These are phyloP conservation scores for Physocephala rufipes DNA, from an alignment of 2,888 invertebrate species.

Conservation along the genomic window DNA sequence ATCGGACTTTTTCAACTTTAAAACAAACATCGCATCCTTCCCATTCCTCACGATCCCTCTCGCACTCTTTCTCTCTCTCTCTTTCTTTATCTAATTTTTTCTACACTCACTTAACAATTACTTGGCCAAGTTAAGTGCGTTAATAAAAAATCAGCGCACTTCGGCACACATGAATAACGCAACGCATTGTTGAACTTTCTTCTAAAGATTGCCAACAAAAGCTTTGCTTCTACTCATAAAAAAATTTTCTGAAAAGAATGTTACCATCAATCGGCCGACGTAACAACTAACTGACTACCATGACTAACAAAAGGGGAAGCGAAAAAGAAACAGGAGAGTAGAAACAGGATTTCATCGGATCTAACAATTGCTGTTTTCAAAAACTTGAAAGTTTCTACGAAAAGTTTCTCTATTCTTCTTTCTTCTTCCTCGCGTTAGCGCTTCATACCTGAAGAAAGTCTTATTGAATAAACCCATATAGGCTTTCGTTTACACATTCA, in stretches of 20 bases:
- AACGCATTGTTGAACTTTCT: conserved; percentile 21
- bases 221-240: background rate
- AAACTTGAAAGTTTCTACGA: conserved; percentile 21
- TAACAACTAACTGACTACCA: background rate
- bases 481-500: too few relatives aligned
- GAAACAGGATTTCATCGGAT: conserved; percentile 27
- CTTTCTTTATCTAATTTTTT: background rate
- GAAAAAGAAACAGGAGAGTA: conserved; percentile 1
- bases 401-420: too few relatives aligned
- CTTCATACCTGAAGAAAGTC: too few relatives aligned
- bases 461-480: too few relatives aligned
- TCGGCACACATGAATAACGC: conserved; percentile 19
- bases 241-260: background rate
- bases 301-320: too few relatives aligned
- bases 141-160: conserved; percentile 28
- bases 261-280: background rate
- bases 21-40: too few relatives aligned
- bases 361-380: conserved; percentile 26
- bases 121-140: conserved; percentile 29
- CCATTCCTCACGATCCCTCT: too few relatives aligned
- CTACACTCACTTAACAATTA: background rate
- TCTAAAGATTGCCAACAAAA: conserved; percentile 18
- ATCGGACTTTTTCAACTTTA: background rate
- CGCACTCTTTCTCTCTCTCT: background rate
- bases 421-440: too few relatives aligned